Percentiles rank a stretch among this genome's conserved stretches.
Evolutionary conservation across 23 tunicate genomes (phyloP).

Genomic region (Trididemnum nubilum): DNA sequence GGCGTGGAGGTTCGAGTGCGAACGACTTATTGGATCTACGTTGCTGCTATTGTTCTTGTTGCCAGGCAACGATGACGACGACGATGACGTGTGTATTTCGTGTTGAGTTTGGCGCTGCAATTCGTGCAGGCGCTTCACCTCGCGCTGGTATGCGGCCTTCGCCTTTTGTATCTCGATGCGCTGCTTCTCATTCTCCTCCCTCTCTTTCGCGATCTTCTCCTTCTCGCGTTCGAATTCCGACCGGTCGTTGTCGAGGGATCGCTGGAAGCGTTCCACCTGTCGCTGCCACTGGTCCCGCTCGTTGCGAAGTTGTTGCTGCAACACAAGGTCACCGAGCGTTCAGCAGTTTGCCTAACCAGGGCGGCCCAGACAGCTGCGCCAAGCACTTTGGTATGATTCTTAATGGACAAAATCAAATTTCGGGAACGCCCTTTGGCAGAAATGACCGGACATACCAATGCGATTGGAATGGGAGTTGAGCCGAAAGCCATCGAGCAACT

Average conservation of each 20-base stretch:
- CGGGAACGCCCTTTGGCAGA: too few species aligned
- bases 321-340: neutral
- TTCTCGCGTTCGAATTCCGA: conserved; percentile 39
- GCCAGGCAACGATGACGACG: neutral
- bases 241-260: conserved; percentile 39
- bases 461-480: too few species aligned
- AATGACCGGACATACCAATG: too few species aligned
- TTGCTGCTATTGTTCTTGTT: conserved; percentile 56
- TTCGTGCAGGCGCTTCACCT: conserved; percentile 58
- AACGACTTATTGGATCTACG: conserved; percentile 46
- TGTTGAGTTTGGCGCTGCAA: conserved; percentile 45
- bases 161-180: conserved; percentile 39
- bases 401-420: too few species aligned
- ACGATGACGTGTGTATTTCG: conserved; percentile 12
- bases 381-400: too few species aligned
- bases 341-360: too few species aligned
- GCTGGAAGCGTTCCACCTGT: conserved; percentile 49
- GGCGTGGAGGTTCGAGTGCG: conserved; percentile 66
- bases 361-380: too few species aligned
- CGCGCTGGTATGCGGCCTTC: conserved; percentile 73
- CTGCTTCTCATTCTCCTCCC: conserved; percentile 45
- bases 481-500: too few species aligned
- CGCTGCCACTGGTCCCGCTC: conserved; percentile 67
- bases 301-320: conserved; percentile 62
- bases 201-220: conserved; percentile 29